Evolutionary conservation across 2,113 vertebrate genomes (phyloP).

Genomic region (Ptilorrhoa leucosticta): DNA sequence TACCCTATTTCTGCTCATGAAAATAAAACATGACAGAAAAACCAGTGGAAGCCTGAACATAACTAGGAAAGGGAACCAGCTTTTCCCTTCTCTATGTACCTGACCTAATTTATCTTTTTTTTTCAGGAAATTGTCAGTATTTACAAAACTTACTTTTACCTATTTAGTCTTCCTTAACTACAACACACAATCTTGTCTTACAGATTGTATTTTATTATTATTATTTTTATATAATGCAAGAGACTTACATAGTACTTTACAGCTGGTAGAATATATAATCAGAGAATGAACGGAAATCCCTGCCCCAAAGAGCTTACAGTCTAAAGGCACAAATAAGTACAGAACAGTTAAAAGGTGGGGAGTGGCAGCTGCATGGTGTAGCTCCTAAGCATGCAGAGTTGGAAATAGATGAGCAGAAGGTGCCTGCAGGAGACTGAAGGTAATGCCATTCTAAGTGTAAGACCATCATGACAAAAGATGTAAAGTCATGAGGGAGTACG

Average conservation of each 20-base stretch:
- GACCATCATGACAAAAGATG: not conserved
- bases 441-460: not conserved
- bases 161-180: slow-evolving; percentile 29
- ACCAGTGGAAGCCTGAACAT: not conserved
- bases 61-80: not conserved
- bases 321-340: slow-evolving; percentile 33
- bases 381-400: not conserved
- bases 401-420: not conserved
- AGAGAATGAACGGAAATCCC: not conserved
- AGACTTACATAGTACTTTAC: slow-evolving; percentile 46
- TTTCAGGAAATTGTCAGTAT: not conserved
- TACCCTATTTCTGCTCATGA: not conserved
- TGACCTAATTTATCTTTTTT: not conserved
- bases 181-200: slow-evolving; percentile 45
- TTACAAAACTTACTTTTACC: not conserved
- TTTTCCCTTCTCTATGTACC: not conserved
- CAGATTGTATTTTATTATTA: slow-evolving; percentile 47
- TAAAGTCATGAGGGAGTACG: not conserved
- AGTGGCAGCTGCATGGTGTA: not conserved
- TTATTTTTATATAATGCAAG: not conserved
- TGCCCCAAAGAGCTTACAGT: slow-evolving; percentile 66
- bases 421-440: not conserved
- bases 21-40: not conserved
- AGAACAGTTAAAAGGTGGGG: not conserved
- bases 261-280: slow-evolving; percentile 15